Evolutionary conservation across 2,113 vertebrate genomes (phyloP).

Genomic region (Apistogramma diplotaenia): DNA sequence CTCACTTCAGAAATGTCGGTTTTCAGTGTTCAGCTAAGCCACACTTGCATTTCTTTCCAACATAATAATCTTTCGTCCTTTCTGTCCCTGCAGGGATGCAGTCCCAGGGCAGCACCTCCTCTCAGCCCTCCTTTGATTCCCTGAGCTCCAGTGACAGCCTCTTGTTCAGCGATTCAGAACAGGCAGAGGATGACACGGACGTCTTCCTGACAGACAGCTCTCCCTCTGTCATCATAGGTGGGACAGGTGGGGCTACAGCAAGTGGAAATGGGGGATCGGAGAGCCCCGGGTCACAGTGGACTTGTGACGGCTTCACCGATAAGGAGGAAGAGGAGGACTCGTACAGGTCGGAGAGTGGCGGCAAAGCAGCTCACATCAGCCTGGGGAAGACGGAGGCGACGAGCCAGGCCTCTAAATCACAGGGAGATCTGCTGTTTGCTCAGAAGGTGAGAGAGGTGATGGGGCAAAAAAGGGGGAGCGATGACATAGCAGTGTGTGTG

Average conservation of each 20-base stretch:
- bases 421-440: conserved; percentile 85
- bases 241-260: not conserved
- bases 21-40: not conserved
- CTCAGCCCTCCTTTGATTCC: conserved; percentile 78
- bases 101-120: conserved; percentile 76
- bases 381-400: not conserved
- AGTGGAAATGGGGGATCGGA: not conserved
- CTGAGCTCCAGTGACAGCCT: conserved; percentile 73
- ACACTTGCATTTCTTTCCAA: not conserved
- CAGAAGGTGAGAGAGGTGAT: conserved; percentile 81
- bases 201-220: conserved; percentile 76
- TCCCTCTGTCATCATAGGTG: conserved; percentile 41
- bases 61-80: not conserved
- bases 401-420: conserved; percentile 43
- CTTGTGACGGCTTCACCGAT: conserved; percentile 48
- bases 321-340: conserved; percentile 59
- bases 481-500: conserved; percentile 5
- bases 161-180: conserved; percentile 74
- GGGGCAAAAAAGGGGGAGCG: not conserved
- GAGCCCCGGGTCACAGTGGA: conserved; percentile 70
- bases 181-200: conserved; percentile 73
- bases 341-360: conserved; percentile 4
- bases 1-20: not conserved
- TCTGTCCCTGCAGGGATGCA: conserved; percentile 70
- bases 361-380: not conserved